Base-by-base conservation (phyloP, 2,797 vertebrate species). In the Sebastes hopkinsi region DNA sequence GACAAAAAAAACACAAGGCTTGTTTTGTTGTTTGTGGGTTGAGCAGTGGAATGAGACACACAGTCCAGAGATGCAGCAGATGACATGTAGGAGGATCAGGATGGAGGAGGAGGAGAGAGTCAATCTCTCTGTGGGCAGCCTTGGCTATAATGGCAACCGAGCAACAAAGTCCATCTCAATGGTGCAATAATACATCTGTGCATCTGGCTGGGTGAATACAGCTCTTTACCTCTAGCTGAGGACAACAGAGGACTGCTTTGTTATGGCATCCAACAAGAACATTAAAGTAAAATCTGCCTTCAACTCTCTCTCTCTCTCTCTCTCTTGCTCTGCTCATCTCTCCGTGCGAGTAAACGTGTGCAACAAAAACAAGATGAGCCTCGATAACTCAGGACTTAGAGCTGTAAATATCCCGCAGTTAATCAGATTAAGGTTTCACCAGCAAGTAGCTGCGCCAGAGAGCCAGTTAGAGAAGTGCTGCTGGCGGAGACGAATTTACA, bases 361-460 rank as follows among this genome's bases (percentile, higher is more conserved):
- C 67, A 80, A 68, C 81, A 82, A 85, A 88, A 87, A 86, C 78
- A 85, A 88, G 88, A 90, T 91, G 84, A 84, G 81, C 85, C 87
- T 84, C 56, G 85, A 92, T 92, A 91, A 86, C 70, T 62, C 67
- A 36, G 85, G 91, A 93, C 62, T 93, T 87, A 88, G 82, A 85
- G 91, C 93, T 88, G 87, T 93, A 95, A 94, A 95, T 94, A 93
- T 90, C 92, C 86, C 56, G 13, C 78, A 69, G 91, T 75, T 94
- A 95, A 95, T 92, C 85, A 92, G 93, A 95, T 95, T 94, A 95
- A 69, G 79, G 88, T 81, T 89, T 90, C 87, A 89, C 85, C 89
- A 83, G 80, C 79, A 68, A 65, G 78, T 79, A 72, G 70, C 77
- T 67, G 67, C 61, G 71, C 80, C 74, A 76, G 70, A 42, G 54